Percentiles rank a stretch among this genome's conserved stretches.
Conservation (phyloP, 2,113 vertebrate genomes). For the Rhinopomastus cyanomelas region DNA sequence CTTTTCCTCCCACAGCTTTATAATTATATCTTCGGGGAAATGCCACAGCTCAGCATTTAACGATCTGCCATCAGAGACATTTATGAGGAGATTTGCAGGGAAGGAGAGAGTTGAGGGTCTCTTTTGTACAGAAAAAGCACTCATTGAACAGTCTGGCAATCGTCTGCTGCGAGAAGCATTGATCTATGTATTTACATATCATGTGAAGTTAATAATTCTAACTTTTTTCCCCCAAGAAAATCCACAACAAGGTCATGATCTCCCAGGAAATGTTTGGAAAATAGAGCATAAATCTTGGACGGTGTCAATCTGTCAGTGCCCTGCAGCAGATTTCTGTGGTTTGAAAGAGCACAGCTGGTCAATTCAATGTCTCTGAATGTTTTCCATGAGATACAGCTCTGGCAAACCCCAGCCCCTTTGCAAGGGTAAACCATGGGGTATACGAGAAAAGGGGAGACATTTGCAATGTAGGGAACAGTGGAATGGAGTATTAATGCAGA, state of each 20-base stretch:
- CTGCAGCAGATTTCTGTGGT: neutral
- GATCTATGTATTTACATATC: constrained; percentile 28
- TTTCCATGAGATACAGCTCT: neutral
- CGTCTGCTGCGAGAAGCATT: neutral
- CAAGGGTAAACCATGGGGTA: accelerated
- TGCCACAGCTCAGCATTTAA: constrained; percentile 65
- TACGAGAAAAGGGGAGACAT: neutral
- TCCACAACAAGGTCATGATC: neutral
- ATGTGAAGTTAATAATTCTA: neutral
- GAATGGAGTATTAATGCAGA: neutral
- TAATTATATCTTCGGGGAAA: constrained; percentile 63
- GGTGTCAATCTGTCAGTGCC: neutral
- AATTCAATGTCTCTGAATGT: neutral
- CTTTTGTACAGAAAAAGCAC: constrained; percentile 35
- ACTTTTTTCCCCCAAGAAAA: neutral
- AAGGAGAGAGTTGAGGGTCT: constrained; percentile 34
- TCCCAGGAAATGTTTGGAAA: neutral
- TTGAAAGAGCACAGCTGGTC: neutral
- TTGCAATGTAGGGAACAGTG: neutral
- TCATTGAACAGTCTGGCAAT: neutral
- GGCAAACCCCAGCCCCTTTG: neutral
- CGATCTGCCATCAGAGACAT: constrained; percentile 55
- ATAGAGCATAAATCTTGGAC: neutral
- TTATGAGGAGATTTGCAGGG: constrained; percentile 50
- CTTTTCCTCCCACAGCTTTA: constrained; percentile 48